Conservation (phyloP, 2,888 invertebrate genomes). For the Rotaria sp. region DNA sequence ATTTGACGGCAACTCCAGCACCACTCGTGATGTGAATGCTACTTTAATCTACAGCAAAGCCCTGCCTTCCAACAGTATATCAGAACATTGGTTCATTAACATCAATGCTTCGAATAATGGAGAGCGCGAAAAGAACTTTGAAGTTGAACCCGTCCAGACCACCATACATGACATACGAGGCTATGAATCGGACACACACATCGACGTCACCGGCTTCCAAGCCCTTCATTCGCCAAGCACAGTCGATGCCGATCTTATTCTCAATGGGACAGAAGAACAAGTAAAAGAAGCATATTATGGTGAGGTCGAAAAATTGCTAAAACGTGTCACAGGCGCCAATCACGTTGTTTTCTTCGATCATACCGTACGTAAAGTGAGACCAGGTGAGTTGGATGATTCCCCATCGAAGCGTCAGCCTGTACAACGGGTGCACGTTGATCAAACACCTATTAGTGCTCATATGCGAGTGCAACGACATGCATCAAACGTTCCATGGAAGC, state of each 20-base stretch:
- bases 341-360: slow-evolving; percentile 12
- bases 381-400: neutral
- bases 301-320: slow-evolving; percentile 5
- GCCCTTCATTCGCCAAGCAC: slow-evolving; percentile 3
- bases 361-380: slow-evolving; percentile 10
- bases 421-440: neutral
- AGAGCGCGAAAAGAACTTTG: neutral
- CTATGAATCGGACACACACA: neutral
- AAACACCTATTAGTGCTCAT: slow-evolving; percentile 7
- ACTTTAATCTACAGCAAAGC: neutral
- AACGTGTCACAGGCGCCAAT: slow-evolving; percentile 17
- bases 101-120: neutral
- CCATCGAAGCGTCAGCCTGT: neutral
- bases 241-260: slow-evolving; percentile 10
- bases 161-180: neutral
- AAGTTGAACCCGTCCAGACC: neutral
- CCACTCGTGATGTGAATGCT: neutral
- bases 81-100: neutral
- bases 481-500: neutral
- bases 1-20: neutral
- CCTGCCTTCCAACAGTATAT: neutral
- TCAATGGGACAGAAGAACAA: neutral
- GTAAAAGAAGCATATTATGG: neutral
- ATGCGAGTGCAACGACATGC: neutral
- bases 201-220: neutral